Evolutionary conservation across 1,140 invertebrate species (phyloP).

Genomic region (Atta cephalotes): DNA sequence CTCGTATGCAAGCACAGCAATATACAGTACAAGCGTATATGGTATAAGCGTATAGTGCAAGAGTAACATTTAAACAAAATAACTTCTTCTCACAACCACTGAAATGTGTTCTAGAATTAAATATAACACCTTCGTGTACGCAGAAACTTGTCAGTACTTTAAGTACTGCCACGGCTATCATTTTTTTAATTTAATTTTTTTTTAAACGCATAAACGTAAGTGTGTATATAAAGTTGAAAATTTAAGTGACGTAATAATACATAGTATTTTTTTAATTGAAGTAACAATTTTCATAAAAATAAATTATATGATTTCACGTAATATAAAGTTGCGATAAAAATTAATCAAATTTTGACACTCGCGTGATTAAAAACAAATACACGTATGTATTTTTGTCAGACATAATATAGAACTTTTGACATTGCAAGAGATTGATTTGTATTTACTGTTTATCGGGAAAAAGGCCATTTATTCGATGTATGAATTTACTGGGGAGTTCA

Average conservation of each 20-base stretch:
- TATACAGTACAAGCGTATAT: too few species aligned
- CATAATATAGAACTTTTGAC: slow-evolving; percentile 8
- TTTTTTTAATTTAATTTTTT: slow-evolving; percentile 23
- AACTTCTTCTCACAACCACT: background rate
- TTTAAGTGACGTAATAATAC: background rate
- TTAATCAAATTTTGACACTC: slow-evolving; percentile 17
- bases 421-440: slow-evolving; percentile 27
- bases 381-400: background rate
- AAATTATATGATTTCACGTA: background rate
- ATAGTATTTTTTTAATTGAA: background rate
- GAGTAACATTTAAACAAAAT: slow-evolving; percentile 5
- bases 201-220: background rate
- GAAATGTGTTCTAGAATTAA: slow-evolving; percentile 11
- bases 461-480: slow-evolving; percentile 7
- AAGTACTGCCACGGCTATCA: background rate
- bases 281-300: background rate
- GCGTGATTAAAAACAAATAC: background rate
- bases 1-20: background rate
- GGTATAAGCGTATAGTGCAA: background rate
- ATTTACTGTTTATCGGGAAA: slow-evolving; percentile 38
- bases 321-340: background rate
- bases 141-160: slow-evolving; percentile 1
- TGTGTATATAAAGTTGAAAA: background rate
- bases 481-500: slow-evolving; percentile 2
- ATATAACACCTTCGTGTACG: slow-evolving; percentile 5